Conservation (phyloP, 2,888 invertebrate species). For the Unio pictorum region DNA sequence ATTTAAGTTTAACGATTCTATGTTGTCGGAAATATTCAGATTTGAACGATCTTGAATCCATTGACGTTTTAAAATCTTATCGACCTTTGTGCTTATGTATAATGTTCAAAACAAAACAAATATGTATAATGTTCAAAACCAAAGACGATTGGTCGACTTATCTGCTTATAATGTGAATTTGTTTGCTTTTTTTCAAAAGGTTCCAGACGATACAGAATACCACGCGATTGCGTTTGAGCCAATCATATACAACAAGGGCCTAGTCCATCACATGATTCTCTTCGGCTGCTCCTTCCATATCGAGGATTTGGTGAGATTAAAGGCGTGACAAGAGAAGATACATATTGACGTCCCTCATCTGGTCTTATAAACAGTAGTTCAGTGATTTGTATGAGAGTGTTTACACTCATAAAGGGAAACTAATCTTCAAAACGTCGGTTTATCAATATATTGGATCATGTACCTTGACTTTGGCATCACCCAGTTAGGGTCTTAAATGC, state of each 20-base stretch:
- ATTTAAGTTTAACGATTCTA: no score
- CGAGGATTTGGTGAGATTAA: slow-evolving; percentile 22
- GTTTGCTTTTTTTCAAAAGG: slow-evolving; percentile 19
- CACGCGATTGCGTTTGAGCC: slow-evolving; percentile 57
- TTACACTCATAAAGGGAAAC: neutral
- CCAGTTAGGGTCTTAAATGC: neutral
- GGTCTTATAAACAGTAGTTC: no score
- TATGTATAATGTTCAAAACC: no score
- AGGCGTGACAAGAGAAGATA: neutral
- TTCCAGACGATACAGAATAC: slow-evolving; percentile 38
- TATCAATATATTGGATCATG: neutral
- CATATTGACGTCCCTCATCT: no score
- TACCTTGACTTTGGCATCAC: neutral
- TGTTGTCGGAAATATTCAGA: neutral
- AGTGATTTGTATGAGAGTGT: no score
- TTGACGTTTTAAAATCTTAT: neutral
- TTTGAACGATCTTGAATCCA: neutral
- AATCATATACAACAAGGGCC: slow-evolving; percentile 49
- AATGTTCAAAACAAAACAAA: no score
- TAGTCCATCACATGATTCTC: slow-evolving; percentile 61
- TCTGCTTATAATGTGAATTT: no score
- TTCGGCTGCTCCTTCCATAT: slow-evolving; percentile 51
- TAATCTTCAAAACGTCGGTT: neutral
- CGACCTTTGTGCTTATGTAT: no score
- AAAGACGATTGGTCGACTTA: no score